These are phyloP conservation scores for Spisula solida DNA, from an alignment of 2,888 invertebrate species.

Conservation along the genomic window DNA sequence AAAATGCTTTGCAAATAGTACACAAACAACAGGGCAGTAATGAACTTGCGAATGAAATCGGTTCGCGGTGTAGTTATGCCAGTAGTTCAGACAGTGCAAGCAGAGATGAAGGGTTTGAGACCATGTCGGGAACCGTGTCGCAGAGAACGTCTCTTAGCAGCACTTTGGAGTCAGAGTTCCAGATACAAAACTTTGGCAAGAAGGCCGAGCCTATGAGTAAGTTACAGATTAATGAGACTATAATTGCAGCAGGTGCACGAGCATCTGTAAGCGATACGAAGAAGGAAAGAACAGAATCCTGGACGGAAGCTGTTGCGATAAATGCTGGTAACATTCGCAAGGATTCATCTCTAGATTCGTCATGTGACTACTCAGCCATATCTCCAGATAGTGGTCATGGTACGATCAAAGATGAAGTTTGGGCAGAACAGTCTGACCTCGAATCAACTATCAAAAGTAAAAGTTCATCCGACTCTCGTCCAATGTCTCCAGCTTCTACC, in stretches of 20 bases:
- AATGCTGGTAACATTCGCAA: slow-evolving; percentile 70
- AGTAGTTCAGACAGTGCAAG: slow-evolving; percentile 82
- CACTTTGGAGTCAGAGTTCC: slow-evolving; percentile 83
- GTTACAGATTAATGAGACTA: slow-evolving; percentile 71
- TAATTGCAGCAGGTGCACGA: slow-evolving; percentile 70
- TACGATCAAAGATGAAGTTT: slow-evolving; percentile 80
- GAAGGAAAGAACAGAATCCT: slow-evolving; percentile 81
- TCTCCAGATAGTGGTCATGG: slow-evolving; percentile 81
- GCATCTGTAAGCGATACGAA: slow-evolving; percentile 78
- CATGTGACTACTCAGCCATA: slow-evolving; percentile 74
- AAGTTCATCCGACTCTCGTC: slow-evolving; percentile 58
- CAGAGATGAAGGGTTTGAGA: slow-evolving; percentile 86
- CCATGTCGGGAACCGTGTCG: slow-evolving; percentile 83
- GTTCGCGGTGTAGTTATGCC: slow-evolving; percentile 82
- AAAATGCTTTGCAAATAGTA: slow-evolving; percentile 60
- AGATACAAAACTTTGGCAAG: slow-evolving; percentile 72
- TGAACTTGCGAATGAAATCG: slow-evolving; percentile 80
- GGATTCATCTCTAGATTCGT: slow-evolving; percentile 74
- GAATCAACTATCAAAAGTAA: slow-evolving; percentile 68
- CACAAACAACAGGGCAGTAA: slow-evolving; percentile 76
- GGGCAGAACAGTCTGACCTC: slow-evolving; percentile 75
- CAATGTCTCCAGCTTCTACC: slow-evolving; percentile 61
- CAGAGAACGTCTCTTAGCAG: slow-evolving; percentile 86
- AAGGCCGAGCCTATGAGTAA: slow-evolving; percentile 68
- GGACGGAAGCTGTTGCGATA: slow-evolving; percentile 81